Base-by-base conservation (phyloP, 2,888 invertebrate genomes). In the Falcaria lacertinaria region DNA sequence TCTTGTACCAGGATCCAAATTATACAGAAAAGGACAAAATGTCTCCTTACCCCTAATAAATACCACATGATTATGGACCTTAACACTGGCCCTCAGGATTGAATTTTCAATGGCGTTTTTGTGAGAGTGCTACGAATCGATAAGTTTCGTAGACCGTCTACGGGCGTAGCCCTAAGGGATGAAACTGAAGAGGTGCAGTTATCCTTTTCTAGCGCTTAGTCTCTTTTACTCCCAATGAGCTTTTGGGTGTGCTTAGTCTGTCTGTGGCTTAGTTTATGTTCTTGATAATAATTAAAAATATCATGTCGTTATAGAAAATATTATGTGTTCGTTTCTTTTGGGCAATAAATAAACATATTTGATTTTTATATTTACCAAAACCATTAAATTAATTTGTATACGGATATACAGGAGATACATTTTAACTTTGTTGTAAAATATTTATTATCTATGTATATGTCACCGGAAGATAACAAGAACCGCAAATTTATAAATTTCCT, bases 91-190 rank as follows among this genome's bases (percentile, higher is more conserved):
- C 0, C 0, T 41, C 49, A 70, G 46, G 52, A 56, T 52, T 13
- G 3, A 43, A 11, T 53, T 55, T 69, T 0, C 15, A n/a, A 19
- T 38, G 11, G 6, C 25, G 14, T 7, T 2, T 14, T 5, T 1
- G 28, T 2, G 11, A 11, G 14, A 2, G 8, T n/a, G 52, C 62
- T 70, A 66, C 60, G 51, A 71, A 75, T 80, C 81, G 50, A 80
- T 81, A 54, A 41, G 34, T 40, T 39, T 14, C 37, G 37, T 22
- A 37, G 22, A 64, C 41, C 43, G 43, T 58, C 69, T 43, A 45
- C 53, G 56, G 66, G 69, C 74, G 79, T 75, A 68, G 67, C 61
- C 35, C 28, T 34, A 22, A 47, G 34, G 44, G 47, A 48, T 44
- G 54, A 44, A 42, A 49, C 47, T 50, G 42, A 43, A 42, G 41